Conservation (phyloP, 2,888 invertebrate species). For the Abrostola triplasia region DNA sequence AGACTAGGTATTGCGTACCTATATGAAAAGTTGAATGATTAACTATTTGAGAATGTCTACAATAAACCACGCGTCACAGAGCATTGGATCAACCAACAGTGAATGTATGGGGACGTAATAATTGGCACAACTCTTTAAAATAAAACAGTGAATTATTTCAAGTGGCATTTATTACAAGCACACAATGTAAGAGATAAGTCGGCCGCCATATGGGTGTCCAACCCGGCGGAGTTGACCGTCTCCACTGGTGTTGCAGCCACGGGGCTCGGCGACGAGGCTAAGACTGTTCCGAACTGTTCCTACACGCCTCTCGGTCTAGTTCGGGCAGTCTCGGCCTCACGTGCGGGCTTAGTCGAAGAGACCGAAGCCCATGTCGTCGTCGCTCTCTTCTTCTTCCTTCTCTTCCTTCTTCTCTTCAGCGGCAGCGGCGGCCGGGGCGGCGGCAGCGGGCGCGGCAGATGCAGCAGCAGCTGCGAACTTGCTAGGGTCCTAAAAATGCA, state of each 20-base stretch:
- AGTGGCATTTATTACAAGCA: slow-evolving; percentile 75
- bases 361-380: slow-evolving; percentile 99
- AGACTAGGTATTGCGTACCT: too few relatives aligned
- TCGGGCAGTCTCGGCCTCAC: slow-evolving; percentile 34
- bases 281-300: slow-evolving; percentile 40
- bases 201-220: slow-evolving; percentile 84
- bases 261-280: slow-evolving; percentile 51
- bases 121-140: slow-evolving; percentile 5
- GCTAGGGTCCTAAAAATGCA: slow-evolving; percentile 93
- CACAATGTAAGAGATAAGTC: slow-evolving; percentile 58
- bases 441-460: slow-evolving; percentile 91
- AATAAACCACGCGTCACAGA: too few relatives aligned
- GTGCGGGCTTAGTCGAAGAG: slow-evolving; percentile 92
- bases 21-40: too few relatives aligned
- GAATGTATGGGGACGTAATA: too few relatives aligned
- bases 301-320: slow-evolving; percentile 56
- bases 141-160: slow-evolving; percentile 44
- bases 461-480: slow-evolving; percentile 92
- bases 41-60: too few relatives aligned
- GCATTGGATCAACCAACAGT: too few relatives aligned
- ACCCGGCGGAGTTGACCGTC: slow-evolving; percentile 79
- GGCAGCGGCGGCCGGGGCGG: slow-evolving; percentile 90
- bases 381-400: slow-evolving; percentile 94
- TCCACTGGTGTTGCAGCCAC: slow-evolving; percentile 59
- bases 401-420: slow-evolving; percentile 93